Evolutionary conservation across 2,113 vertebrate species (phyloP).

Genomic region (Cisticola juncidis): DNA sequence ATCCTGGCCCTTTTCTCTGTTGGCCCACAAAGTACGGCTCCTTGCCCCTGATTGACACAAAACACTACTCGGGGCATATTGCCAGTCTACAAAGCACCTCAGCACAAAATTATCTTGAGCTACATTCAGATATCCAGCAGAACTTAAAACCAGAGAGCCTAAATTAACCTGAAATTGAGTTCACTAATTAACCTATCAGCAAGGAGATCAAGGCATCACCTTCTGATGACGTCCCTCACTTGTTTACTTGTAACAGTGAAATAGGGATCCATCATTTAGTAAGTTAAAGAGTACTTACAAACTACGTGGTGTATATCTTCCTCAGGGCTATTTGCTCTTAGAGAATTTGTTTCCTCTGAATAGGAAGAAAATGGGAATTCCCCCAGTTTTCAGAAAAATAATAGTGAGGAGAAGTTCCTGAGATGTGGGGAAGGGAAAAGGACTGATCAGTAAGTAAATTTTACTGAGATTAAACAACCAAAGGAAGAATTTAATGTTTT

Average conservation of each 20-base stretch:
- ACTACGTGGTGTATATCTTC: background rate
- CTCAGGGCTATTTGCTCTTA: background rate
- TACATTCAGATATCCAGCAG: background rate
- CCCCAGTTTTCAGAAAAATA: background rate
- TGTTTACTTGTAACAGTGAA: background rate
- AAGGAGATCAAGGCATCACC: background rate
- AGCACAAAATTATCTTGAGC: background rate
- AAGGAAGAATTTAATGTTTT: background rate
- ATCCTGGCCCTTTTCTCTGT: background rate
- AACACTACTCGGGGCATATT: background rate
- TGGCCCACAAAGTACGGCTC: background rate
- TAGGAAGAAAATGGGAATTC: background rate
- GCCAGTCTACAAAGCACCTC: background rate
- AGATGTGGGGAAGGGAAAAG: background rate
- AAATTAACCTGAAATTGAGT: background rate
- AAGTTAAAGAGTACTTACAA: background rate
- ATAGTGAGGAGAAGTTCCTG: background rate
- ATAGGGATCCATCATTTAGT: background rate
- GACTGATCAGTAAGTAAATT: background rate
- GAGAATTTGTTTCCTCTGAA: background rate
- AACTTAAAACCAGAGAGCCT: background rate
- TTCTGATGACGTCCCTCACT: background rate
- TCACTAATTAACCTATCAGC: background rate
- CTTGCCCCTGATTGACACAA: conserved; percentile 8
- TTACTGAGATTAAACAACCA: background rate